Conservation (phyloP, 2,113 vertebrate species). For the Dromiciops gliroides region DNA sequence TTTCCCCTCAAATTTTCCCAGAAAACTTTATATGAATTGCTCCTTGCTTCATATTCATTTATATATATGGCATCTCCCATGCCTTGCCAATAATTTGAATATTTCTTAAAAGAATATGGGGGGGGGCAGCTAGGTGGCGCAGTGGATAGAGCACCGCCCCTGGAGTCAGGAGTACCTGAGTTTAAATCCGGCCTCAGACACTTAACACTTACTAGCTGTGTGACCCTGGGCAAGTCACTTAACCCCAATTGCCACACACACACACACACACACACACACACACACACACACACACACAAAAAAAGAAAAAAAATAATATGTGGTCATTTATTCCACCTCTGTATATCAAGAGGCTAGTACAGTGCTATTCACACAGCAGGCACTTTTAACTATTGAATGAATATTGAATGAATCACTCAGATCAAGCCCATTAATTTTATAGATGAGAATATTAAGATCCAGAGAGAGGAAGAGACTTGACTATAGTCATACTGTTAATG, state of each 20-base stretch:
- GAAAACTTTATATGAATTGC: constrained; percentile 9
- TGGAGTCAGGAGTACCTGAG: too few species aligned
- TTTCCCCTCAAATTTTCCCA: background rate
- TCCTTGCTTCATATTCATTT: constrained; percentile 25
- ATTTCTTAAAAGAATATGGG: constrained; percentile 53
- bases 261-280: too few species aligned
- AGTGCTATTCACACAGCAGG: background rate
- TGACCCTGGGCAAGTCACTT: too few species aligned
- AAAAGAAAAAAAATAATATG: constrained; percentile 25
- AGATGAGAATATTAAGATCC: constrained; percentile 8
- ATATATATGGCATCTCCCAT: constrained; percentile 9
- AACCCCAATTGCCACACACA: too few species aligned
- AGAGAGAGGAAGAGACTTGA: background rate
- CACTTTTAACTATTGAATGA: background rate
- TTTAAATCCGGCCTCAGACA: too few species aligned
- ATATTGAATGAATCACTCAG: background rate
- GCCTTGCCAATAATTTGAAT: constrained; percentile 43
- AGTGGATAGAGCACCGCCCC: too few species aligned
- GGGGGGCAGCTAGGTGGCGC: too few species aligned
- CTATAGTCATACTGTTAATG: background rate
- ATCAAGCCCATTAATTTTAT: constrained; percentile 8
- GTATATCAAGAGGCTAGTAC: constrained; percentile 4
- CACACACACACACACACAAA: too few species aligned
- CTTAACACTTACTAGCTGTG: too few species aligned
- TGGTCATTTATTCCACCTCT: constrained; percentile 28